Conservation (phyloP, 1,140 invertebrate genomes). For the Brachionus asplanchnoidis region DNA sequence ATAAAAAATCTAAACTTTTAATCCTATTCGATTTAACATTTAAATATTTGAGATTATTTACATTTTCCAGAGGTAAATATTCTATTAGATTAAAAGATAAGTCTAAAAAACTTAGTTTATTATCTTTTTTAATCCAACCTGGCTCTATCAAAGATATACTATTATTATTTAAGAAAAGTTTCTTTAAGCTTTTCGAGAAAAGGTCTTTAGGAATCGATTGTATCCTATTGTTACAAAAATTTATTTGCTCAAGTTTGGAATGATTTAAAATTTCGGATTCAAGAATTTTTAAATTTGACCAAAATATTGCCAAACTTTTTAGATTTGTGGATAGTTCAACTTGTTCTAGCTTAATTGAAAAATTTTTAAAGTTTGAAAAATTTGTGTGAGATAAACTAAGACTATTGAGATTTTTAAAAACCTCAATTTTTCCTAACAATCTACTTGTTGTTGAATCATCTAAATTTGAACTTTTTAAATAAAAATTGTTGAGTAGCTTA, state of each 20-base stretch:
- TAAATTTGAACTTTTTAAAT: background rate
- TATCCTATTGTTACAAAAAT: background rate
- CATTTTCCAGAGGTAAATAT: background rate
- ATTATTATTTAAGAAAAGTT: background rate
- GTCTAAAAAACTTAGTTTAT: background rate
- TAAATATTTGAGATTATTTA: background rate
- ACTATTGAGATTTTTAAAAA: background rate
- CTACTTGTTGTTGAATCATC: background rate
- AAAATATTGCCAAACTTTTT: background rate
- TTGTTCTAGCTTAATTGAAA: background rate
- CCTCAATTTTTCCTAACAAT: background rate
- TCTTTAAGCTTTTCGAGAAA: background rate
- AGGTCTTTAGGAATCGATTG: background rate
- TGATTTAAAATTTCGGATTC: background rate
- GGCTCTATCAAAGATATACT: background rate
- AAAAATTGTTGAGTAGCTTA: background rate
- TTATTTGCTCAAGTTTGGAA: background rate
- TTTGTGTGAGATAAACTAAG: background rate
- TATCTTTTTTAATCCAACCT: background rate
- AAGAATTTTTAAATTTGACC: background rate
- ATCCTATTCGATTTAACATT: background rate
- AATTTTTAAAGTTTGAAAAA: background rate
- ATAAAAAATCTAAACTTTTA: background rate
- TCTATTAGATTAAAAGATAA: background rate
- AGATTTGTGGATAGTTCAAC: too few relatives aligned